Base-by-base conservation (phyloP, 2,888 invertebrate genomes). In the Amblyjoppa fuscipennis region DNA sequence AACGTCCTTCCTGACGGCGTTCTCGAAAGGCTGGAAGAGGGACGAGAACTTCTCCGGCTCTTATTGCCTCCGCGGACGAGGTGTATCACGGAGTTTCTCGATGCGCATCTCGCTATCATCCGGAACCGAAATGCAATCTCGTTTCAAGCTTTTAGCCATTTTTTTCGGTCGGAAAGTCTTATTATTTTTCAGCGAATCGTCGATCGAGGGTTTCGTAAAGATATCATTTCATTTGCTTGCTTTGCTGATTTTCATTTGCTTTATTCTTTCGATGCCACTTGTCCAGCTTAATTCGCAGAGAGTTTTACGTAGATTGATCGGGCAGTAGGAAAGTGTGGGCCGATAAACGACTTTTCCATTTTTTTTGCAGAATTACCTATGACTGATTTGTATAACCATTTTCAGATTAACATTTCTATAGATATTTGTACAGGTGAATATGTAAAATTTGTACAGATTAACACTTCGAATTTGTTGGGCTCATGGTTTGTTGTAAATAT, bases 1-100 rank as follows among this genome's bases (percentile, higher is more conserved):
- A 90, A 88, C 90, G 89, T 91, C 91, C 90, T 91, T 90, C 91
- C 90, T 87, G 84, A 87, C 90, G 87, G 89, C 90, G 89, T 90
- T 87, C 89, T 89, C 85, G 87, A 75, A 69, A 79, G 59, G 83
- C 61, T 51, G 70, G 88, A 89, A 89, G 86, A 80, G 77, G 81
- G 68, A 84, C 83, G 80, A 53, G 64, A 81, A 80, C 59, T 80
- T 77, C 45, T 49, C 41, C 13, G 68, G 70, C 80, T 82, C 84
- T 79, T 75, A 66, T 81, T 78, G 73, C 66, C 68, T 7, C 69
- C 61, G 28, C 56, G 34, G 45, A 41, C 66, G 28, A 45, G 53
- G 66, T 80, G 64, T 69, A 20, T 79, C 56, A n/a, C 53, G n/a
- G n/a, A 81, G 74, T 59, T 59, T 68, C 53, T 38, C 78, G 49